Base-by-base conservation (phyloP, 2,113 vertebrate species). In the Dasyprocta punctata region DNA sequence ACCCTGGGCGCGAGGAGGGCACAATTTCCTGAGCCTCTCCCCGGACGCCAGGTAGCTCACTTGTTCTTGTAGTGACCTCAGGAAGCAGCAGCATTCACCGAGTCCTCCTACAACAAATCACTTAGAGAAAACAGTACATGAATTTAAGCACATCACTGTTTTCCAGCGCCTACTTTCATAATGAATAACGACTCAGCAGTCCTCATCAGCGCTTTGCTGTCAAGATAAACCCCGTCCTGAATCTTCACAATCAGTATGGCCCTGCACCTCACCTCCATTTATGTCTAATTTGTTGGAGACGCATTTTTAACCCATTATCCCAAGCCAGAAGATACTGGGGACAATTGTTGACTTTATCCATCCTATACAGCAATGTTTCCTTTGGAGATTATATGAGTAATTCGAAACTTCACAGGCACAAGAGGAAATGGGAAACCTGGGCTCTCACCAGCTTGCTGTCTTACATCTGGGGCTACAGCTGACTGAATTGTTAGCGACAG, bases 51-150 rank as follows among this genome's bases (percentile, higher is more conserved):
- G 36, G 19, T 36, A 12, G 54, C 38, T 89, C 56, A 89, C 75
- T 75, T 41, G 49, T 84, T 81, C 60, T 56, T 60, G n/a, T 4
- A 87, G 49, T 7, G 38, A 67, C 1, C 36, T 93, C 52, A 85
- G 52, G 16, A 58, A 67, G 87, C 26, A 84, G 0, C 61, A 49
- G 3, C 47, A 38, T 63, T 84, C 77, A 33, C 52, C n/a, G 33
- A 89, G 63, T 84, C 86, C 33, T 86, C 54, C 69, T 52, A 44
- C 7, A 52, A 89, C n/a, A 63, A 56, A 36, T 0, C 0, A 49
- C 44, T 78, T 73, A n/a, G 3, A 94, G 56, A 89, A 91, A 96
- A 67, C 14, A n/a, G 61, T 41, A 16, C 20, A 13, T 87, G 89
- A 24, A 85, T 75, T 47, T 89, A 78, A 7, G 88, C 81, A 47